Conservation (phyloP, 2,797 vertebrate genomes). For the Bothrops alternatus region DNA sequence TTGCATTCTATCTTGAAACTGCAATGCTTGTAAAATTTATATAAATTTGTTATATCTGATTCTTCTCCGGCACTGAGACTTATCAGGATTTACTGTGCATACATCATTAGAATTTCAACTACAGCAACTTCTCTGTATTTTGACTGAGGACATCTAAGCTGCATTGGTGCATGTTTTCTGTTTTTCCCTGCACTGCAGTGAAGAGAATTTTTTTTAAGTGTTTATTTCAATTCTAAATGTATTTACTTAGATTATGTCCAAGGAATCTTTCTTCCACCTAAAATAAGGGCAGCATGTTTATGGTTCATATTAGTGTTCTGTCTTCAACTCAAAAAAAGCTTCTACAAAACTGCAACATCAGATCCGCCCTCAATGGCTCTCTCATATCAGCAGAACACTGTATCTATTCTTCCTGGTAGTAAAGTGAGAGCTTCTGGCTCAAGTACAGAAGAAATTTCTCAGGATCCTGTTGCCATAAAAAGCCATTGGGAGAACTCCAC, state of each 20-base stretch:
- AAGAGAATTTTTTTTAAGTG: not conserved
- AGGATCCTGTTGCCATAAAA: constrained; percentile 54
- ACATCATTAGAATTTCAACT: rapidly evolving
- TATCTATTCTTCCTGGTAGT: constrained; percentile 1
- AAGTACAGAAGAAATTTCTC: constrained; percentile 39
- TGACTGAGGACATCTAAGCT: not conserved
- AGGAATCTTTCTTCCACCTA: not conserved
- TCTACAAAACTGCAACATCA: not conserved
- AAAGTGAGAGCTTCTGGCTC: constrained; percentile 27
- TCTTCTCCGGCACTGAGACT: not conserved
- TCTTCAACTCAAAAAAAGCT: not conserved
- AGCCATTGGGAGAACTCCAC: constrained; percentile 59
- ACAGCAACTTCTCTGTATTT: not conserved
- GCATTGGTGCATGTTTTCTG: not conserved
- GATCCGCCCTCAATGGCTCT: not conserved
- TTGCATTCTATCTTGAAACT: not conserved
- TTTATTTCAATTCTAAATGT: not conserved
- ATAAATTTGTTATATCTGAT: not conserved
- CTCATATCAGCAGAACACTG: not conserved
- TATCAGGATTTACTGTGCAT: not conserved
- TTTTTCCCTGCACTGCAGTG: not conserved
- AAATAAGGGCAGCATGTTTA: not conserved
- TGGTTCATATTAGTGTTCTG: not conserved
- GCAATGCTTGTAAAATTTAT: not conserved
- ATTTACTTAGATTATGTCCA: not conserved